Conservation (phyloP, 2,888 invertebrate genomes). For the Drosophila greeni region DNA sequence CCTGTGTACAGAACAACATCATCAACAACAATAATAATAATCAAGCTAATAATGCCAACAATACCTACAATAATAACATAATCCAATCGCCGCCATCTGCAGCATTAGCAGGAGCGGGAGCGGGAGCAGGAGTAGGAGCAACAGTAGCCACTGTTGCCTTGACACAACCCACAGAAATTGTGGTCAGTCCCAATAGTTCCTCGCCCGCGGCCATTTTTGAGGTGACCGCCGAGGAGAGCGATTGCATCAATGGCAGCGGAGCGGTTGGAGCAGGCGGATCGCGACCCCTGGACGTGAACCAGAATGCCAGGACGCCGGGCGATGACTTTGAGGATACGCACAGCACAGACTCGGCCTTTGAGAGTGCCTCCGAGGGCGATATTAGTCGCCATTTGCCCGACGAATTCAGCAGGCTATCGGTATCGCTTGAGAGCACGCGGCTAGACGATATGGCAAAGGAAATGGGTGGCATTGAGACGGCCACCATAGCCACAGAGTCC, state of each 20-base stretch:
- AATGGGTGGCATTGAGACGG: conserved; percentile 74
- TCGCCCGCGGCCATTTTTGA: conserved; percentile 59
- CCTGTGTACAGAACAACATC: conserved; percentile 68
- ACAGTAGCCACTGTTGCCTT: conserved; percentile 2
- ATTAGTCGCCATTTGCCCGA: conserved; percentile 77
- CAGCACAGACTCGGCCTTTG: conserved; percentile 78
- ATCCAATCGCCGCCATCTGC: conserved; percentile 32
- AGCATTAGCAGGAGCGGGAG: conserved; percentile 15
- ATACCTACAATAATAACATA: conserved; percentile 53
- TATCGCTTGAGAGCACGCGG: conserved; percentile 72
- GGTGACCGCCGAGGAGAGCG: conserved; percentile 73
- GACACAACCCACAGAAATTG: conserved; percentile 11
- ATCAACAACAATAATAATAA: conserved; percentile 54
- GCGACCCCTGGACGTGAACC: conserved; percentile 75
- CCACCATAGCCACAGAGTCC: conserved; percentile 76
- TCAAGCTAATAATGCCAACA: conserved; percentile 49
- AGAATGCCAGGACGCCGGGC: conserved; percentile 64
- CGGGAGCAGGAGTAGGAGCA: conserved; percentile 13
- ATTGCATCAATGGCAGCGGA: conserved; percentile 61
- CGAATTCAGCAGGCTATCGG: conserved; percentile 74
- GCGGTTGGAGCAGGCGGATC: conserved; percentile 44
- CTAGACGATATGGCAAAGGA: conserved; percentile 73
- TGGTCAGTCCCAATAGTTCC: conserved; percentile 21
- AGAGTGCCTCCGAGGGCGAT: conserved; percentile 78
- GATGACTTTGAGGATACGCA: conserved; percentile 77